phyloP scores from a whole-genome alignment of 2,888 invertebrate genomes.

The Agrochola lota region DNA sequence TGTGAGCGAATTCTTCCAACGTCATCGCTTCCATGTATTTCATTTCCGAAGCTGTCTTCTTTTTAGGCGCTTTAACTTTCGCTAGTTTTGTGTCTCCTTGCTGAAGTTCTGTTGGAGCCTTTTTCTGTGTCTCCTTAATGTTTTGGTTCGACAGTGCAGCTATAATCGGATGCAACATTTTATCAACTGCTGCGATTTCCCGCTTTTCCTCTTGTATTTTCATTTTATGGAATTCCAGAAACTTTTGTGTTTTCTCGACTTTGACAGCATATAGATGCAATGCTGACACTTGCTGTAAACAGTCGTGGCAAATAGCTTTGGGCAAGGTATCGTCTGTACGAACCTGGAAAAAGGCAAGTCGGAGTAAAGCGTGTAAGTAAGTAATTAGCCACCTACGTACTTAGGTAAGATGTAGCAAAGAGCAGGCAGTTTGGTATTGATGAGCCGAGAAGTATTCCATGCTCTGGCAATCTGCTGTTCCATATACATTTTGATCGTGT shows the following conservation, averaged over 20 bases:
- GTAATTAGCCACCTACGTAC: background rate
- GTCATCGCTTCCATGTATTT: slow-evolving; percentile 86
- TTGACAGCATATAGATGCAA: slow-evolving; percentile 84
- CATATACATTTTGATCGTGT: too few relatives aligned
- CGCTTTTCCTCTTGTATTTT: slow-evolving; percentile 78
- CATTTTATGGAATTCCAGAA: slow-evolving; percentile 83
- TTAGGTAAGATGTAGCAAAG: background rate
- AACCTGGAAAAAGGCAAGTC: slow-evolving; percentile 73
- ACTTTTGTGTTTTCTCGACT: slow-evolving; percentile 88
- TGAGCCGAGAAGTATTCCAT: too few relatives aligned
- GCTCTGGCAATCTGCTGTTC: too few relatives aligned
- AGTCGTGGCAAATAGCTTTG: slow-evolving; percentile 89
- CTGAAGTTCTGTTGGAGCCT: slow-evolving; percentile 74
- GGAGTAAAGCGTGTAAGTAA: background rate
- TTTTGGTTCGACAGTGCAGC: slow-evolving; percentile 74
- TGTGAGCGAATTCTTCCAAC: slow-evolving; percentile 83
- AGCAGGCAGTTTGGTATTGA: background rate
- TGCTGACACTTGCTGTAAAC: slow-evolving; percentile 84
- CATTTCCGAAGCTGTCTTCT: slow-evolving; percentile 79
- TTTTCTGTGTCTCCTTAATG: slow-evolving; percentile 65
- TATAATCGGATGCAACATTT: slow-evolving; percentile 74
- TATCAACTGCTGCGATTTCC: slow-evolving; percentile 62
- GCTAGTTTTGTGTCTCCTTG: slow-evolving; percentile 79
- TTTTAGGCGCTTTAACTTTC: slow-evolving; percentile 73
- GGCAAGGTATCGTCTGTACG: slow-evolving; percentile 85